Evolutionary conservation across 1,140 invertebrate species (phyloP).

Genomic region (Paralvinella palmiformis): DNA sequence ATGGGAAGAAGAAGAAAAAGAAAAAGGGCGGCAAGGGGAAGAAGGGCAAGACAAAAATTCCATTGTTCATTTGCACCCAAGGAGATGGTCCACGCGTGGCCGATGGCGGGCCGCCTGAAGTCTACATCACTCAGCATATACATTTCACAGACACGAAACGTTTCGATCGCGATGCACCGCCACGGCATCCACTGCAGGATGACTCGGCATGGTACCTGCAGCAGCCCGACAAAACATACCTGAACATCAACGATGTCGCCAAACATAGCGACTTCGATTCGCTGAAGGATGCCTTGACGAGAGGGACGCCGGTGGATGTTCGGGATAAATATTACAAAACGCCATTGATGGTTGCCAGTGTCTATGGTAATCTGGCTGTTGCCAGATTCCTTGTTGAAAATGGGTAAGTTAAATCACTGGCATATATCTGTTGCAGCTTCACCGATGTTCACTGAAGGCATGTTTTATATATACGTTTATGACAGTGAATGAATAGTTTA

Average conservation of each 20-base stretch:
- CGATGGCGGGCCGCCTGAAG: slow-evolving; percentile 43
- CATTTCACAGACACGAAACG: slow-evolving; percentile 47
- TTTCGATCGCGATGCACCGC: slow-evolving; percentile 47
- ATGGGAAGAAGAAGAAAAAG: slow-evolving; percentile 46
- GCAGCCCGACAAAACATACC: slow-evolving; percentile 42
- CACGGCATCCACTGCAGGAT: slow-evolving; percentile 46
- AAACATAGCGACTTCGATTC: slow-evolving; percentile 44
- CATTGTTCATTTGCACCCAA: slow-evolving; percentile 47
- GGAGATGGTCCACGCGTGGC: slow-evolving; percentile 38
- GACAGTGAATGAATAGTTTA: too few relatives aligned
- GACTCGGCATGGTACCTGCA: slow-evolving; percentile 50
- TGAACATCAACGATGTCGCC: slow-evolving; percentile 48
- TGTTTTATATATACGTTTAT: too few relatives aligned
- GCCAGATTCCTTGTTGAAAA: slow-evolving; percentile 45
- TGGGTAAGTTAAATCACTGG: too few relatives aligned
- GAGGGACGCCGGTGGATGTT: slow-evolving; percentile 43
- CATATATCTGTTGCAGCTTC: too few relatives aligned
- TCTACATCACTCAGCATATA: slow-evolving; percentile 42
- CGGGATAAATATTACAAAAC: slow-evolving; percentile 51
- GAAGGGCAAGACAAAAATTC: slow-evolving; percentile 46
- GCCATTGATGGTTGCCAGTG: slow-evolving; percentile 47
- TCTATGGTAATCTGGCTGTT: slow-evolving; percentile 40
- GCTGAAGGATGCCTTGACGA: slow-evolving; percentile 33
- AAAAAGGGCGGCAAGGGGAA: slow-evolving; percentile 34
- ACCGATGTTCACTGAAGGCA: too few relatives aligned